phyloP scores from a whole-genome alignment of 2,888 invertebrate species.

The Itoplectis maculator region DNA sequence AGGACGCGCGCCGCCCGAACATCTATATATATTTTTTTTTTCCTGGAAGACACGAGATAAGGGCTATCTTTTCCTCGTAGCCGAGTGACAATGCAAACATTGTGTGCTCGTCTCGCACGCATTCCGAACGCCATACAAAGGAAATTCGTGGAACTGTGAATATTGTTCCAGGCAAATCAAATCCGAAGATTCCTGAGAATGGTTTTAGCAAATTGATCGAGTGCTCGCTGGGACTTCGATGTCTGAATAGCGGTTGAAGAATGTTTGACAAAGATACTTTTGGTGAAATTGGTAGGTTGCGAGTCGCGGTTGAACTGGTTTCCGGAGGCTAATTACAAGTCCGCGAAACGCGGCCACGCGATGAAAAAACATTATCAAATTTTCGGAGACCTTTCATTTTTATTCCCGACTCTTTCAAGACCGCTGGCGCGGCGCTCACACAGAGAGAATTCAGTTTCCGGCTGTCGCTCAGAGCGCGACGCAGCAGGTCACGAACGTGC shows the following conservation, averaged over 20 bases:
- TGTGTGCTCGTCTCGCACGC: neutral
- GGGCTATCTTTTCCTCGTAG: conserved; percentile 35
- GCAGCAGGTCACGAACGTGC: conserved; percentile 29
- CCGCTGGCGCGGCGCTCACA: neutral
- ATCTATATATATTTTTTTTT: conserved; percentile 32
- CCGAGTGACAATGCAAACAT: conserved; percentile 19
- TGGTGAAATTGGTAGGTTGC: too few species aligned
- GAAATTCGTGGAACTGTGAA: neutral
- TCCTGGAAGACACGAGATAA: conserved; percentile 38
- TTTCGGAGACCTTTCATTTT: neutral
- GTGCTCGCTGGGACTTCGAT: too few species aligned
- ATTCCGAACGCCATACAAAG: too few species aligned
- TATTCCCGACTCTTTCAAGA: conserved; percentile 1
- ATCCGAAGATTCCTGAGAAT: too few species aligned
- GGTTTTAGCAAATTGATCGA: too few species aligned
- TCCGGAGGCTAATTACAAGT: too few species aligned
- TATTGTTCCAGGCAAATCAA: neutral
- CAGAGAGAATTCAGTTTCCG: conserved; percentile 31
- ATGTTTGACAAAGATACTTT: too few species aligned
- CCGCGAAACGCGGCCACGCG: too few species aligned
- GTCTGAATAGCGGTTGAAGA: too few species aligned
- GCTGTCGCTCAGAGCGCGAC: neutral
- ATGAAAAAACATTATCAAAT: too few species aligned
- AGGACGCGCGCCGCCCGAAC: neutral
- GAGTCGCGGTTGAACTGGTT: too few species aligned